Percentiles rank a stretch among this genome's conserved stretches.
These are phyloP conservation scores for Campoplex capitator DNA, from an alignment of 2,888 invertebrate species.

Conservation along the genomic window DNA sequence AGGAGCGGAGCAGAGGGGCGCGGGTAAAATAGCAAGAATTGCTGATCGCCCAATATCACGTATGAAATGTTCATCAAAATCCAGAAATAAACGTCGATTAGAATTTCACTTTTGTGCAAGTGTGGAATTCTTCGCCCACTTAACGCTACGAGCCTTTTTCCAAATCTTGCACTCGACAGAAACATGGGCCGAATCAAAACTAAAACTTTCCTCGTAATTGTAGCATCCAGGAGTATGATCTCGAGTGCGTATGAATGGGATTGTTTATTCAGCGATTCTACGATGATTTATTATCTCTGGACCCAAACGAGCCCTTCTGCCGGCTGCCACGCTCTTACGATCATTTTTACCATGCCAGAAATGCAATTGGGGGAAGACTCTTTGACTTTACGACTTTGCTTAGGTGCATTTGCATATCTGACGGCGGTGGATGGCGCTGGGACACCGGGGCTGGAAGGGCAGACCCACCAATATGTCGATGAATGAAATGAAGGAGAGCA, in stretches of 20 bases:
- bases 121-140: too few relatives aligned
- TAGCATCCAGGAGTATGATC: not conserved
- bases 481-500: slow-evolving; percentile 40
- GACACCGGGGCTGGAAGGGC: slow-evolving; percentile 18
- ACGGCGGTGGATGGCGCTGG: slow-evolving; percentile 15
- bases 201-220: slow-evolving; percentile 5
- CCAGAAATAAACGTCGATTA: not conserved
- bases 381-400: slow-evolving; percentile 64
- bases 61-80: not conserved
- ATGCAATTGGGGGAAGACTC: slow-evolving; percentile 41
- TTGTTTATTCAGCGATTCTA: slow-evolving; percentile 42
- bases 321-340: slow-evolving; percentile 33
- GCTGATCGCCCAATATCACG: not conserved
- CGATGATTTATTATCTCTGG: slow-evolving; percentile 59
- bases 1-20: not conserved
- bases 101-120: not conserved
- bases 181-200: not conserved
- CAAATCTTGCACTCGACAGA: not conserved
- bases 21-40: not conserved
- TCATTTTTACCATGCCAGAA: slow-evolving; percentile 43
- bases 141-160: not conserved
- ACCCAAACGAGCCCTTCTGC: slow-evolving; percentile 18
- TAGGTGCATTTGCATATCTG: slow-evolving; percentile 62
- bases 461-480: slow-evolving; percentile 63
- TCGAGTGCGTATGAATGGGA: not conserved